Percentiles rank a stretch among this genome's conserved stretches.
Conservation (phyloP, 2,113 vertebrate genomes). For the Myotis brandtii region DNA sequence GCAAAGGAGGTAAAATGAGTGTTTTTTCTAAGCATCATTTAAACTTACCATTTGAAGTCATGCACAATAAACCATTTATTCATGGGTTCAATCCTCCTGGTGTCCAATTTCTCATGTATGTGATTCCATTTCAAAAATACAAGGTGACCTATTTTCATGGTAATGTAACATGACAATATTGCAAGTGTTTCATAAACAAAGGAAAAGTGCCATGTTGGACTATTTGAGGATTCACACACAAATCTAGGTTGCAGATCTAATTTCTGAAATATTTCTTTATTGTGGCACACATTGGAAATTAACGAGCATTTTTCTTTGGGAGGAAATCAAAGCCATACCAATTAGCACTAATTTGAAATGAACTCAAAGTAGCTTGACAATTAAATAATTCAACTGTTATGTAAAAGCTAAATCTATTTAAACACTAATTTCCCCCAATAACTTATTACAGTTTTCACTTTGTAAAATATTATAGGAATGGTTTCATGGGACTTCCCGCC, state of each 20-base stretch:
- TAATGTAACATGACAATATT: slow-evolving; percentile 43
- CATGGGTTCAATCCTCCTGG: slow-evolving; percentile 52
- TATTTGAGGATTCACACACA: slow-evolving; percentile 8
- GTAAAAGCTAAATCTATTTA: slow-evolving; percentile 47
- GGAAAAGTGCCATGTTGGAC: not conserved
- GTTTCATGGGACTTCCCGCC: not conserved
- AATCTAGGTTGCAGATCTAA: slow-evolving; percentile 22
- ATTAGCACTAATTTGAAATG: slow-evolving; percentile 41
- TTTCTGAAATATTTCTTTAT: slow-evolving; percentile 59
- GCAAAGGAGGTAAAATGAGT: not conserved
- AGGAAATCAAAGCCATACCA: not conserved
- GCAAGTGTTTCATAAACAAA: slow-evolving; percentile 47
- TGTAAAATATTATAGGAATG: not conserved
- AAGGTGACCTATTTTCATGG: slow-evolving; percentile 63
- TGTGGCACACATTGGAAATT: slow-evolving; percentile 5
- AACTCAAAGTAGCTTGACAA: slow-evolving; percentile 43
- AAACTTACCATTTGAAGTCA: slow-evolving; percentile 59
- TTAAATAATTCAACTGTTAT: slow-evolving; percentile 51
- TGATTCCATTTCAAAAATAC: slow-evolving; percentile 73
- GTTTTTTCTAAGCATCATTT: slow-evolving; percentile 55
- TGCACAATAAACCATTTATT: slow-evolving; percentile 70
- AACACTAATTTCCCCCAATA: slow-evolving; percentile 32
- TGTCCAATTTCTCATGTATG: slow-evolving; percentile 75
- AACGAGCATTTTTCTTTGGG: slow-evolving; percentile 24
- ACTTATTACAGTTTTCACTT: slow-evolving; percentile 47